Percentiles rank a stretch among this genome's conserved stretches.
Conservation (phyloP, 2,113 vertebrate genomes). For the Cacatua alba region DNA sequence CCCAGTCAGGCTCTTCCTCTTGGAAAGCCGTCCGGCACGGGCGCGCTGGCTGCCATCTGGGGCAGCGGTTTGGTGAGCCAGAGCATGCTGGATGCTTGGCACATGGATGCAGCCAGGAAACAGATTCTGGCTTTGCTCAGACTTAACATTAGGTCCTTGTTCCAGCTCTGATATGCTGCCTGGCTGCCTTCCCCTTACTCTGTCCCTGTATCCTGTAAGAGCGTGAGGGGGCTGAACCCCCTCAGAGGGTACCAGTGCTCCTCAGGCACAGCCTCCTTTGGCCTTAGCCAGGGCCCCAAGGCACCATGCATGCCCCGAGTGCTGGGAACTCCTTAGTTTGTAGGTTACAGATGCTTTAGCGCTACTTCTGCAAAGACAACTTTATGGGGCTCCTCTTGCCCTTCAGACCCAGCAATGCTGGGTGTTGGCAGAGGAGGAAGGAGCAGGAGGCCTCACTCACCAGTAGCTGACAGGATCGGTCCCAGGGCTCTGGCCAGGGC, state of each 20-base stretch:
- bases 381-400: background rate
- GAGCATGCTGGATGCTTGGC: background rate
- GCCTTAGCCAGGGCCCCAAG: background rate
- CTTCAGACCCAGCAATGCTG: accelerated
- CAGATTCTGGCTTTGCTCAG: background rate
- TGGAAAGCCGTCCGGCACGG: background rate
- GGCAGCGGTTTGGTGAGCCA: background rate
- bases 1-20: background rate
- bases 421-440: background rate
- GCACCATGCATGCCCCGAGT: background rate
- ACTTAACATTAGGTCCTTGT: accelerated
- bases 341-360: background rate
- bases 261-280: background rate
- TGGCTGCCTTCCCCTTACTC: background rate
- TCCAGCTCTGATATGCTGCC: background rate
- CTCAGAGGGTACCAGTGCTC: accelerated
- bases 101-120: background rate
- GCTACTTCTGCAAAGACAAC: background rate
- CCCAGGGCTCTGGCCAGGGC: conserved; percentile 91
- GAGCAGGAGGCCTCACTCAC: conserved; percentile 50
- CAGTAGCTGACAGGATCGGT: conserved; percentile 85
- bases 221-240: too few relatives aligned
- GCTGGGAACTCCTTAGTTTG: background rate
- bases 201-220: background rate
- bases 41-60: background rate